A percentile compares a stretch with the other conserved stretches of the same genome.
Conservation (phyloP, 2,113 vertebrate species). For the Lepisosteus oculatus region DNA sequence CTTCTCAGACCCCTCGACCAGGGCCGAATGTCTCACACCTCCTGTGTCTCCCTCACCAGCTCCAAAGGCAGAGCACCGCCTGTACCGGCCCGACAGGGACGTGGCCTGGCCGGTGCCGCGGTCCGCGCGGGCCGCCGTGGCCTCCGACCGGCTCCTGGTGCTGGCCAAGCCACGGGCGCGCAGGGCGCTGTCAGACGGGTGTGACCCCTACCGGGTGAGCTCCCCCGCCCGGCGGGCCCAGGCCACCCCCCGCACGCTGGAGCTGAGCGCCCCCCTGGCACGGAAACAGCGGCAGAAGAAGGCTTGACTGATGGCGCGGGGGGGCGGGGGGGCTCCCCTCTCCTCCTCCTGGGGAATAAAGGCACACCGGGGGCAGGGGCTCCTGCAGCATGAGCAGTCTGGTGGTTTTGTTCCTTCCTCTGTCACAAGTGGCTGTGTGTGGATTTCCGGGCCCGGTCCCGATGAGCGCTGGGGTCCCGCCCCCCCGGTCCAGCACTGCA, state of each 20-base stretch:
- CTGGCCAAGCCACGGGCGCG: conserved; percentile 52
- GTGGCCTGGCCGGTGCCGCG: conserved; percentile 39
- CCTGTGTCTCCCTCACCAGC: conserved; percentile 23
- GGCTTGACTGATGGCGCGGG: not conserved
- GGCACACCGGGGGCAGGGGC: no score
- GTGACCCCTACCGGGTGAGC: conserved; percentile 49
- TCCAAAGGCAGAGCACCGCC: conserved; percentile 44
- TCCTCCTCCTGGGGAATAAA: no score
- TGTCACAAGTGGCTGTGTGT: no score
- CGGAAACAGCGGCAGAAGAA: conserved; percentile 45
- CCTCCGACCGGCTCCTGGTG: conserved; percentile 43
- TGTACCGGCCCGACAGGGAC: conserved; percentile 35
- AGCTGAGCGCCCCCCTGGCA: conserved; percentile 54
- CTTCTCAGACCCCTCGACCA: no score
- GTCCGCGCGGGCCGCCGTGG: conserved; percentile 24
- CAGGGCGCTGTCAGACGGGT: conserved; percentile 44
- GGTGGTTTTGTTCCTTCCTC: no score
- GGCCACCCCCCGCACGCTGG: conserved; percentile 49
- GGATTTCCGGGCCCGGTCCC: no score
- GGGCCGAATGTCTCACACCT: not conserved
- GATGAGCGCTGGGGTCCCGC: no score
- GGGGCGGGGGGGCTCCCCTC: no score
- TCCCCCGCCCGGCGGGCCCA: conserved; percentile 42
- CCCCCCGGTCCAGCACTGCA: no score
- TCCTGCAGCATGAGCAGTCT: no score